Evolutionary conservation across 2,888 invertebrate genomes (phyloP), one percentile per base, ranked within the genome.

Genomic region (Protophormia terraenovae): DNA sequence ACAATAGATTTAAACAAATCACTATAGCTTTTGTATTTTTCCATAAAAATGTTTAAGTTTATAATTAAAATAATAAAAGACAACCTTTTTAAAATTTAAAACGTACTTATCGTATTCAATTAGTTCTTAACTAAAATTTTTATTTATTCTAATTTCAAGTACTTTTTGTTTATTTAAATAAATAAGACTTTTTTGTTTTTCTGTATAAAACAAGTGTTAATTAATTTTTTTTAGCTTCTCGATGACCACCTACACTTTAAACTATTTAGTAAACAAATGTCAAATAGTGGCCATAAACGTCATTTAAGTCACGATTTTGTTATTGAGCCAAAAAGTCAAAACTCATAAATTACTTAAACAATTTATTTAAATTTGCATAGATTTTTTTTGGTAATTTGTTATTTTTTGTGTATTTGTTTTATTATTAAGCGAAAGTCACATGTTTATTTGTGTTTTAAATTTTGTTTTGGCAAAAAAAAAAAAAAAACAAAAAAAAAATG

Each of bases 391-490:
- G 10, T 32, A 45, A 55, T 41, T 16, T 55, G 12, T 55, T 60
- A 16, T 14, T 45, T 24, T 10, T 35, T 55, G 45, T 24, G 5
- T 24, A 8, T 22, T 24, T 50, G 64, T 53, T 3, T 24, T 41
- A 19, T 71, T 55, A 24, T 19, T 35, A 47, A 35, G 50, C 67
- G 35, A 58, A 66, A 76, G 71, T 83, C 83, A 83, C 83, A 83
- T 83, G 83, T 29, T 66, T 27, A 41, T 53, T 69, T 50, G 16
- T 53, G 22, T 62, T 75, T 58, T n/a, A n/a, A 58, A 24, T 45
- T 58, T 32, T 24, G 62, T n/a, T n/a, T n/a, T n/a, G n/a, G n/a
- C n/a, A n/a, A n/a, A n/a, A n/a, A n/a, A n/a, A n/a, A n/a, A n/a
- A n/a, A n/a, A n/a, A n/a, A n/a, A n/a, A n/a, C n/a, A 32, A 35